Evolutionary conservation across 2,113 vertebrate species (phyloP).

Genomic region (Boulengeromyrus knoepffleri): DNA sequence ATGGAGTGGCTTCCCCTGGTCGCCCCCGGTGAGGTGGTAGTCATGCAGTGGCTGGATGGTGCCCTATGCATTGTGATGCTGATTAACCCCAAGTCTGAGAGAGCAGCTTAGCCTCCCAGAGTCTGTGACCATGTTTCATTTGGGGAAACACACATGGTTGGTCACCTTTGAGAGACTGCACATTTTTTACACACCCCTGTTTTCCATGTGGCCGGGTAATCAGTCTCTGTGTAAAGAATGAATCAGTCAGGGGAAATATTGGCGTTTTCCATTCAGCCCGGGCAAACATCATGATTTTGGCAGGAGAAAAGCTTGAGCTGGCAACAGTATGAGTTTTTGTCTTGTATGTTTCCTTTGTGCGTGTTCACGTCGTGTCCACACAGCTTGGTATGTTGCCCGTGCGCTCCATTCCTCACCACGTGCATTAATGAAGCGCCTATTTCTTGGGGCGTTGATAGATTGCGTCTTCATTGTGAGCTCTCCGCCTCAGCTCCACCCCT

Average conservation of each 20-base stretch:
- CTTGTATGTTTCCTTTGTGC: neutral
- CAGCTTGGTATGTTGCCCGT: neutral
- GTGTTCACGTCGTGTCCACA: neutral
- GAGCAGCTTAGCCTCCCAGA: neutral
- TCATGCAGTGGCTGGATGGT: neutral
- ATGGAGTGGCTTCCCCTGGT: neutral
- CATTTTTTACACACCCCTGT: neutral
- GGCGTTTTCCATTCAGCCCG: neutral
- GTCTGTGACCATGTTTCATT: neutral
- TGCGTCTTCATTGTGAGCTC: neutral
- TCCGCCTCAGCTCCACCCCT: neutral
- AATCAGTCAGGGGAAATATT: neutral
- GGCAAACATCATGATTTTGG: neutral
- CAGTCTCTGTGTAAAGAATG: neutral
- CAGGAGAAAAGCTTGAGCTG: neutral
- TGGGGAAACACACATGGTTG: neutral
- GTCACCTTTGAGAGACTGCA: neutral
- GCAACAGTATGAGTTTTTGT: neutral
- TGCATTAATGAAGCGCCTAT: neutral
- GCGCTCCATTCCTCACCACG: neutral
- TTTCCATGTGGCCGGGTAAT: neutral
- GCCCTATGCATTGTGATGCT: neutral
- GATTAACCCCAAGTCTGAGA: neutral
- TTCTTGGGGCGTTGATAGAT: neutral
- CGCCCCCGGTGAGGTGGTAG: neutral